Evolutionary conservation across 92 coral and sea anemone genomes (phyloP), one percentile per base, ranked within the genome.

Genomic region (Palythoa caribaeorum): DNA sequence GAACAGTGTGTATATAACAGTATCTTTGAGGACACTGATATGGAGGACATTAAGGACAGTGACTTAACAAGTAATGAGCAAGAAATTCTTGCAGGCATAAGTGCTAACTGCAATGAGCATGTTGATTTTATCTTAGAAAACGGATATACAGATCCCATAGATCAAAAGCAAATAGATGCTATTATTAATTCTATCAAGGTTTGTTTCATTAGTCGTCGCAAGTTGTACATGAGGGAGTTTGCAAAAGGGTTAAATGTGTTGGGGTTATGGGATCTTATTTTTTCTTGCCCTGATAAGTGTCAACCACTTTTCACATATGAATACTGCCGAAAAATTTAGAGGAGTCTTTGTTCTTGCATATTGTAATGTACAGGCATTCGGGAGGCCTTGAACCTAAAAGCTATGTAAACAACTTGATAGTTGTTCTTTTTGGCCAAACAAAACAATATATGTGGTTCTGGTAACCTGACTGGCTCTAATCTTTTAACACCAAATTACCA

Each of bases 341-440:
- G 90, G 77, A 12, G 60, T 88, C 63, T 88, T 88, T 53, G 44
- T 88, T 69, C 54, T 88, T 68, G 90, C 86, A 21, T 88, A 79
- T 65, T 78, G 90, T 37, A 88, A 69, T 63, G 90, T 86, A 8
- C 90, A 88, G 28, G 72, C 90, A 65, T 88, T 88, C 70, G 90
- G 70, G 39, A 88, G 83, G 37, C 68, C 20, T 59, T 59, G 21
- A 59, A 59, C 66, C 66, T 12, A 20, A 59, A 59, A 59, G 85
- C 9, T 87, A 47, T 38, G 9, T 9, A 73, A 59, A 59, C 66
- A 59, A 20, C 66, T 59, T 59, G 66, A 59, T 59, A 59, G 66
- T 59, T 59, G 66, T 59, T 59, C 66, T 1, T 12, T 59, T 59
- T 14, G 66, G 66, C 19, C 1, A 16, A 59, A 59, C 21, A 59